A percentile compares a stretch with the other conserved stretches of the same genome.
Conservation (phyloP, 2,797 vertebrate genomes). For the Propithecus deckenii region DNA sequence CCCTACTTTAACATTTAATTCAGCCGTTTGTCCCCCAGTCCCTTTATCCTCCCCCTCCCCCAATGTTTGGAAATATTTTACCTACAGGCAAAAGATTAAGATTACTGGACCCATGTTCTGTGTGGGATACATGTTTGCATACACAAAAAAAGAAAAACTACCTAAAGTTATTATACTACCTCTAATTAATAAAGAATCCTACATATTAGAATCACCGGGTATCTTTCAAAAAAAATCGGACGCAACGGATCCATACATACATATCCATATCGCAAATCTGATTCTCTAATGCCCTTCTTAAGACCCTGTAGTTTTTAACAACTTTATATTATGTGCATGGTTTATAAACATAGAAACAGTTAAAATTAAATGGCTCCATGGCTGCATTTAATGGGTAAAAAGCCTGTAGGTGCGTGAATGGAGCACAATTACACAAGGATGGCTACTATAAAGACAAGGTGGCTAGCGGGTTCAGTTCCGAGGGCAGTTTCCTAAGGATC, state of each 20-base stretch:
- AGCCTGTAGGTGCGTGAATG: not conserved
- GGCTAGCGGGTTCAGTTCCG: not conserved
- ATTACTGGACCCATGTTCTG: no score
- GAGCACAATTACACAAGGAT: rapidly evolving
- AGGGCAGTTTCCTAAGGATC: not conserved
- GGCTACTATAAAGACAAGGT: not conserved
- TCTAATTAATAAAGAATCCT: not conserved
- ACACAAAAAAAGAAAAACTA: not conserved
- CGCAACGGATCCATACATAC: not conserved
- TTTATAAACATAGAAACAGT: not conserved
- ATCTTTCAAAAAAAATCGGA: not conserved
- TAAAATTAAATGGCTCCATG: not conserved
- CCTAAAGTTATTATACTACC: not conserved
- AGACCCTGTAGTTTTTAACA: not conserved
- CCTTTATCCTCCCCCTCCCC: no score
- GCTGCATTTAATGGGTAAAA: not conserved
- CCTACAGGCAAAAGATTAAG: not conserved
- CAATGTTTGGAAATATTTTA: no score
- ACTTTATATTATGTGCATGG: not conserved
- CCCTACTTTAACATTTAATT: no score
- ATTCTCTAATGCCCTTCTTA: not conserved
- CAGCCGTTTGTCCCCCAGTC: no score
- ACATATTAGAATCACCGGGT: not conserved
- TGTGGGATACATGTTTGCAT: not conserved
- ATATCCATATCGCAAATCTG: not conserved